Conservation (phyloP, 2,888 invertebrate species). For the Smittia aterrima region DNA sequence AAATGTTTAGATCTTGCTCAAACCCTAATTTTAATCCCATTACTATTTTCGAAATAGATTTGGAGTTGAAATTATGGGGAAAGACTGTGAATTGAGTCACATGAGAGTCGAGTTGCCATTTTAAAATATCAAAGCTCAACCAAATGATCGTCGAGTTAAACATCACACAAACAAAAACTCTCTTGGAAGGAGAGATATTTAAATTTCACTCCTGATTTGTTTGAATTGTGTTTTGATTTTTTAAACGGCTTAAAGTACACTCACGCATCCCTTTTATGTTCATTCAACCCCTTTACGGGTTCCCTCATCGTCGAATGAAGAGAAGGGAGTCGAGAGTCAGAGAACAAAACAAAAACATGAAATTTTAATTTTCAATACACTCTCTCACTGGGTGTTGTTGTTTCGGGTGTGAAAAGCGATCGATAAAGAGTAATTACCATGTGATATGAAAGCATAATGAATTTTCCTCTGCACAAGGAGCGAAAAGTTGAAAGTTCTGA, state of each 20-base stretch:
- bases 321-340: background rate
- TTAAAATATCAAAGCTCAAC: background rate
- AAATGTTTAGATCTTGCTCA: background rate
- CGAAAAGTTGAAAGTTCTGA: background rate
- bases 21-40: constrained; percentile 41
- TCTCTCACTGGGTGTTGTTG: background rate
- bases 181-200: background rate
- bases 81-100: background rate
- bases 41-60: background rate
- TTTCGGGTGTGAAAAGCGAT: constrained; percentile 37
- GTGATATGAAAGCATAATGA: constrained; percentile 40
- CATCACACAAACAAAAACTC: background rate
- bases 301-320: background rate
- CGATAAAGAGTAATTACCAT: constrained; percentile 41
- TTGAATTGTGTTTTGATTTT: constrained; percentile 40
- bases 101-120: background rate
- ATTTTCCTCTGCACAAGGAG: too few relatives aligned
- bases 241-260: constrained; percentile 39
- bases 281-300: constrained; percentile 21
- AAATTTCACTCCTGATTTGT: constrained; percentile 36
- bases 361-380: constrained; percentile 40
- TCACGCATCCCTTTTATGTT: constrained; percentile 32
- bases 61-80: background rate
- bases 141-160: background rate
- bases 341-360: constrained; percentile 19